Evolutionary conservation across 2,797 vertebrate species (phyloP).

Genomic region (Vipera ursinii): DNA sequence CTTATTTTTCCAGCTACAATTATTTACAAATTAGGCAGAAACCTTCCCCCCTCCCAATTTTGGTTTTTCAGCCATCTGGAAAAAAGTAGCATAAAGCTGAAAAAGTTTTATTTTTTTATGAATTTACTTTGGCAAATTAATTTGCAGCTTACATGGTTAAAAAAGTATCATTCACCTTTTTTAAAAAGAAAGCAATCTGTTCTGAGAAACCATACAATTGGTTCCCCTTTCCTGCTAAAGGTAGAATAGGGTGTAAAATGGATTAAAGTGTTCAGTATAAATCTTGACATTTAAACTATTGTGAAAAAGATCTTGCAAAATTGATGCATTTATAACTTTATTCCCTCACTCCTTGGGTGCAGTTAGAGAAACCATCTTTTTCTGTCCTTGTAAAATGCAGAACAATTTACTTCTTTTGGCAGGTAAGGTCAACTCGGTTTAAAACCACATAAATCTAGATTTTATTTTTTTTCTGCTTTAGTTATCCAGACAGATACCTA

Average conservation of each 20-base stretch:
- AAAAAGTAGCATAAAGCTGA: background rate
- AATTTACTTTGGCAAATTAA: conserved; percentile 34
- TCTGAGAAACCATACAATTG: conserved; percentile 41
- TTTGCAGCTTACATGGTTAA: conserved; percentile 21
- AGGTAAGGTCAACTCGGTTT: conserved; percentile 53
- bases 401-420: conserved; percentile 51
- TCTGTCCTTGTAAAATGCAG: conserved; percentile 31
- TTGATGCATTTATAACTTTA: conserved; percentile 11
- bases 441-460: conserved; percentile 38
- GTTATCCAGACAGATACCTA: background rate
- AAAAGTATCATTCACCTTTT: conserved; percentile 19
- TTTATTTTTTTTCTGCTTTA: background rate
- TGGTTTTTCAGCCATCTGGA: background rate
- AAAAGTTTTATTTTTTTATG: background rate
- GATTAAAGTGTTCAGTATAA: conserved; percentile 41
- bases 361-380: conserved; percentile 25
- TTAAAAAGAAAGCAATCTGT: conserved; percentile 28
- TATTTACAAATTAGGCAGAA: background rate
- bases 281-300: conserved; percentile 49
- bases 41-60: background rate
- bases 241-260: conserved; percentile 17
- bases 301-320: conserved; percentile 23
- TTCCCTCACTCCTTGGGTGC: conserved; percentile 1
- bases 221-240: conserved; percentile 24
- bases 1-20: background rate